Evolutionary conservation across 2,888 invertebrate species (phyloP).

Genomic region (Dicyrtomina minuta): DNA sequence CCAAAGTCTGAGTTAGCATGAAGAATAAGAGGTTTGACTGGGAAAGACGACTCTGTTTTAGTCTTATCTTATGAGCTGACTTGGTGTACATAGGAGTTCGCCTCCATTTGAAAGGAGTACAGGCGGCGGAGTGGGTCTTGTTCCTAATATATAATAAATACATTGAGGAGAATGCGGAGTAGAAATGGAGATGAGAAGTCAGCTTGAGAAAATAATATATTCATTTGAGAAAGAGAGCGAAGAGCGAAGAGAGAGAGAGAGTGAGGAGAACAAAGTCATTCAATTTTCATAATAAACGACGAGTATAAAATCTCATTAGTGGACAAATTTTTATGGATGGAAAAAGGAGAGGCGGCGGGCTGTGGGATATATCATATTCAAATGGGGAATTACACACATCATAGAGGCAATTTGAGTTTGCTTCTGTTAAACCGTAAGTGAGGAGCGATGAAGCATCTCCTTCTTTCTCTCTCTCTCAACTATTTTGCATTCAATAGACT

Average conservation of each 20-base stretch:
- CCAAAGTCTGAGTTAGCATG: no score
- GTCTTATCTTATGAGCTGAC: no score
- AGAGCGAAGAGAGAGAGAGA: slow-evolving; percentile 26
- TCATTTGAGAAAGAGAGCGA: slow-evolving; percentile 41
- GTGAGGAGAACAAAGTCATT: slow-evolving; percentile 49
- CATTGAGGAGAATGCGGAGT: slow-evolving; percentile 22
- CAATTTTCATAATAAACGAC: slow-evolving; percentile 52
- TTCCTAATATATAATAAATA: slow-evolving; percentile 27
- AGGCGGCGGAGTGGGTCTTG: slow-evolving; percentile 14
- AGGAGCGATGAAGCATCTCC: slow-evolving; percentile 28
- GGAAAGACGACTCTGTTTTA: no score
- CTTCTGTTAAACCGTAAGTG: slow-evolving; percentile 40
- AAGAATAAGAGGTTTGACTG: no score
- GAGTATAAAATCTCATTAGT: slow-evolving; percentile 51
- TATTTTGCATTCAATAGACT: slow-evolving; percentile 54
- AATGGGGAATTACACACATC: slow-evolving; percentile 42
- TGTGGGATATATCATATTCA: slow-evolving; percentile 43
- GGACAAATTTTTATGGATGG: slow-evolving; percentile 46
- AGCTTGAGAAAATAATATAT: slow-evolving; percentile 48
- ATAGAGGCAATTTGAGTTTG: slow-evolving; percentile 43
- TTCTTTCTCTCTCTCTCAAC: slow-evolving; percentile 31
- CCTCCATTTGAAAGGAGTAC: no score
- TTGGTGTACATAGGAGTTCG: no score
- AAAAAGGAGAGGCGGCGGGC: slow-evolving; percentile 14
- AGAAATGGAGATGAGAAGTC: slow-evolving; percentile 39